Evolutionary conservation across 2,888 invertebrate genomes (phyloP).

Genomic region (Leptothorax acervorum): DNA sequence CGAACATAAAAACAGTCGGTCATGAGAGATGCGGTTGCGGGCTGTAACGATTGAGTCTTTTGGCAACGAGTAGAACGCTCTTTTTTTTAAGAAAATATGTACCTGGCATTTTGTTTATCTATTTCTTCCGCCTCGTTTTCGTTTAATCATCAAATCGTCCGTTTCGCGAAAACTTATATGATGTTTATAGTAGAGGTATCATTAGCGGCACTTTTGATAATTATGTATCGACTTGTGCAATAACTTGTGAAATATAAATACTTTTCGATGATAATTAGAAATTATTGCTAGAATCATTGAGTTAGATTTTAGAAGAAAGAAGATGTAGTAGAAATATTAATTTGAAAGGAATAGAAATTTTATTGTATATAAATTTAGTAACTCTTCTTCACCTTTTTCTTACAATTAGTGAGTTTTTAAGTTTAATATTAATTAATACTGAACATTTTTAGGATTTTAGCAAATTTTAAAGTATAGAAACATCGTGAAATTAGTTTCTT

Average conservation of each 20-base stretch:
- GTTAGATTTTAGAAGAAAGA: neutral
- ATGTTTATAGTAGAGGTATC: neutral
- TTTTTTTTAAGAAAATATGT: constrained; percentile 18
- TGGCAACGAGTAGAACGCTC: constrained; percentile 22
- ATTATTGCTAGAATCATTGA: neutral
- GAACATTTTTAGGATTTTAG: neutral
- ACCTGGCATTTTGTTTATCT: constrained; percentile 30
- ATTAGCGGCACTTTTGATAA: neutral
- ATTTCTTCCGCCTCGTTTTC: neutral
- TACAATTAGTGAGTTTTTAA: too few relatives aligned
- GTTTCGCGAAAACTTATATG: neutral
- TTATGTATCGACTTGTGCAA: neutral
- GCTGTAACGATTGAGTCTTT: constrained; percentile 42
- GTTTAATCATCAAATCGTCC: neutral
- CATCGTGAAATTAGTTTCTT: neutral
- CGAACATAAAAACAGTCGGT: constrained; percentile 12
- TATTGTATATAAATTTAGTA: neutral
- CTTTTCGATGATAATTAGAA: neutral
- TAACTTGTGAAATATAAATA: neutral
- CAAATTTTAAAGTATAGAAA: neutral
- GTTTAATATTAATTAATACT: neutral
- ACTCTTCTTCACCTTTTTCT: too few relatives aligned
- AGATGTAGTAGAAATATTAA: neutral
- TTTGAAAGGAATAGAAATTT: neutral
- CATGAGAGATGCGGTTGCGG: constrained; percentile 5